A percentile compares a stretch with the other conserved stretches of the same genome.
Evolutionary conservation across 2,888 invertebrate genomes (phyloP).

Genomic region (Pelosia muscerda): DNA sequence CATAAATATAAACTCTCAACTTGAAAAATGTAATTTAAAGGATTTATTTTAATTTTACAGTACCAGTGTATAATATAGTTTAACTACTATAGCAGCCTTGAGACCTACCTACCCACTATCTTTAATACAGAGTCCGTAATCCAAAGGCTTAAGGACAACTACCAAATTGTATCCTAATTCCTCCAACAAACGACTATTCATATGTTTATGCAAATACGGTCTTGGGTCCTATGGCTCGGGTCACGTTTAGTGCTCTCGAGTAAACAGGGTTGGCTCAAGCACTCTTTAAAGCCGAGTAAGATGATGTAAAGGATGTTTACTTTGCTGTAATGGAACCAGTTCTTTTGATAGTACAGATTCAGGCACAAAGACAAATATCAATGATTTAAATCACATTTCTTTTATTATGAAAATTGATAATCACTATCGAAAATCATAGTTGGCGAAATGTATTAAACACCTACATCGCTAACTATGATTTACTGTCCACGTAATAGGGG

Average conservation of each 20-base stretch:
- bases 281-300: background rate
- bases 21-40: too few species aligned
- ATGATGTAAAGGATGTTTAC: background rate
- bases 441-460: too few species aligned
- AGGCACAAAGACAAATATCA: background rate
- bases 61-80: background rate
- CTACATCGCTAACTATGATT: too few species aligned
- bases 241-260: slow-evolving; percentile 45
- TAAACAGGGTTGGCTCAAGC: slow-evolving; percentile 31
- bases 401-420: too few species aligned
- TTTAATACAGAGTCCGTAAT: slow-evolving; percentile 10
- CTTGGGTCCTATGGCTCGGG: slow-evolving; percentile 33
- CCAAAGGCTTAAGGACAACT: slow-evolving; percentile 39
- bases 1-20: too few species aligned
- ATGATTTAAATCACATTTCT: background rate
- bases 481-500: too few species aligned
- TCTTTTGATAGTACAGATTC: background rate
- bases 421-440: too few species aligned
- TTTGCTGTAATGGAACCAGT: background rate
- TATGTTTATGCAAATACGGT: slow-evolving; percentile 54
- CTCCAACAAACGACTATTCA: slow-evolving; percentile 46
- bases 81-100: slow-evolving; percentile 1
- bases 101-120: slow-evolving; percentile 15
- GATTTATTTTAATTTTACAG: background rate
- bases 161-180: slow-evolving; percentile 54